Base-by-base conservation (phyloP, 2,113 vertebrate species). In the Salvelinus alpinus region DNA sequence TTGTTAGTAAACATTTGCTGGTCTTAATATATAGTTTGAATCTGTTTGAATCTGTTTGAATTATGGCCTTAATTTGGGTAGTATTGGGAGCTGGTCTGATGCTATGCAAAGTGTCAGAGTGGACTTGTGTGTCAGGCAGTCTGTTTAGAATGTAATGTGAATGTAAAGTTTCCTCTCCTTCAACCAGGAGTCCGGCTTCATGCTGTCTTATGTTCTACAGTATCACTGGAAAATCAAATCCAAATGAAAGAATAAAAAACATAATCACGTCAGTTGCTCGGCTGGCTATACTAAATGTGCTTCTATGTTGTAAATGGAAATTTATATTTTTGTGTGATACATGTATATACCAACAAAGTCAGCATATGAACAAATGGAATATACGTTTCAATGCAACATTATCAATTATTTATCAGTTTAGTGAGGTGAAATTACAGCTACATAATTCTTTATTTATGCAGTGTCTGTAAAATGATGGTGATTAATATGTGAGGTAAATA, bases 261-360 rank as follows among this genome's bases (percentile, higher is more conserved):
- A 48, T 70, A 34, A 79, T 78, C n/a, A 38, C 29, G 77, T 93
- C 91, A 91, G 84, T 81, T 91, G 79, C 83, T 87, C 71, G 90
- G 87, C 83, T 89, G 89, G 87, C 84, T 85, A 18, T 54, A 86
- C 90, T 81, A 84, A 87, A 83, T 92, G 91, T 94, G 90, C 84
- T 84, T 93, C 82, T 91, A 85, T 88, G 92, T 92, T 73, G 87
- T 89, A 85, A 88, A 86, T 74, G 88, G 90, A 90, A 93, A 88
- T 85, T 69, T 94, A 94, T 96, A 94, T 96, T 95, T 96, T 96
- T 96, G 89, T 96, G 93, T 95, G 90, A 92, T 92, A 91, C 83
- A 93, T 88, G 91, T 95, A 85, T 81, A 82, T 88, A 81, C 51
- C 25, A 75, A 75, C 20, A 38, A 54, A 64, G 74, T 74, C 20